Evolutionary conservation across 2,113 vertebrate species (phyloP), one percentile per base, ranked within the genome.

Genomic region (Phrynosoma platyrhinos): DNA sequence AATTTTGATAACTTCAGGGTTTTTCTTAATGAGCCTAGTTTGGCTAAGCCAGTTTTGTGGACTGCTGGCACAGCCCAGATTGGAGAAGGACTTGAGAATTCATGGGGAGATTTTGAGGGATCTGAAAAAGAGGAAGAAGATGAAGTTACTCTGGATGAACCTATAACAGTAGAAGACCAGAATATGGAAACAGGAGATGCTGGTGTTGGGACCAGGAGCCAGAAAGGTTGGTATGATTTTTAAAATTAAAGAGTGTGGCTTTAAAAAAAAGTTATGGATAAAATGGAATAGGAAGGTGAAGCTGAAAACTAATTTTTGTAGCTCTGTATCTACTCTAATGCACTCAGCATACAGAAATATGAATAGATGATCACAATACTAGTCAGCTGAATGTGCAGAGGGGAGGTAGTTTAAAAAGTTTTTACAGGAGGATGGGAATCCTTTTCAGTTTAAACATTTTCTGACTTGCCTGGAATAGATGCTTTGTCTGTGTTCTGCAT

Each of bases 1-100:
- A 12, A 47, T 5, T 77, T 82, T 90, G 21, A 52, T 58, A 77
- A 62, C 30, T 86, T 27, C 3, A 52, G 12, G 9, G 16, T 79
- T 95, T 96, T 97, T 88, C 97, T 98, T 98, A 96, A 98, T 96
- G 1, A 25, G 23, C 55, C 55, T 86, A 98, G 98, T 87, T 94
- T 97, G 66, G 87, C 96, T 7, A 97, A 95, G 53, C 98, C 98
- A 55, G 91, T 98, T 85, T 81, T 99, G 32, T 97, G 97, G 21
- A 97, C 96, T 77, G 96, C 97, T 9, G 98, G 98, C 40, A 98
- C 98, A 2, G 99, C 98, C 30, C 98, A 98, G 88, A 97, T 99
- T 47, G 99, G 99, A 52, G 97, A 98, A 78, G 97, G 98, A 23
- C 79, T 97, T 88, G 96, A 97, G 89, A 98, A 96, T 93, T 94